These are phyloP conservation scores for Agonopterix arenella DNA, from an alignment of 2,888 invertebrate genomes.

Conservation along the genomic window DNA sequence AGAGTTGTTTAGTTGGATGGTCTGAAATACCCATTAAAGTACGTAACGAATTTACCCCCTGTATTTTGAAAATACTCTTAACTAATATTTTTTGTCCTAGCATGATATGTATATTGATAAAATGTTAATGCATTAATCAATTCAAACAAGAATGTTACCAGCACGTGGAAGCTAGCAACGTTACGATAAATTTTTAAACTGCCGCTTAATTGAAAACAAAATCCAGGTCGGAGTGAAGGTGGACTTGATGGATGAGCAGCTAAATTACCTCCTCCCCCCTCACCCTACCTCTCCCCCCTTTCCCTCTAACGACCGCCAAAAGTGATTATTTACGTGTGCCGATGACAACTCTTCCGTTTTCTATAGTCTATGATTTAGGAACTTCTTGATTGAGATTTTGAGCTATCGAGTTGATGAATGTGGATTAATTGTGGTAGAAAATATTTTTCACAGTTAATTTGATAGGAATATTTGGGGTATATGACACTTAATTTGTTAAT, in stretches of 20 bases:
- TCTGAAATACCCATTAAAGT: too few relatives aligned
- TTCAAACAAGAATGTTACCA: too few relatives aligned
- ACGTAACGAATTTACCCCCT: too few relatives aligned
- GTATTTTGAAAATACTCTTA: too few relatives aligned
- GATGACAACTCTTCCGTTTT: conserved; percentile 68
- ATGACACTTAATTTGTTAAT: too few relatives aligned
- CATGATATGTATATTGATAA: too few relatives aligned
- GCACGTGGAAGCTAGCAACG: conserved; percentile 5
- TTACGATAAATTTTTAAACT: conserved; percentile 27
- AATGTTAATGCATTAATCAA: too few relatives aligned
- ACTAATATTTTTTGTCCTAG: too few relatives aligned
- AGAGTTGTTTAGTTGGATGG: too few relatives aligned
- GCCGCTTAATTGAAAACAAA: conserved; percentile 50
- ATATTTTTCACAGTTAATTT: too few relatives aligned
- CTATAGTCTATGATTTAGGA: conserved; percentile 45
- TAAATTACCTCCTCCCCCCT: conserved; percentile 46
- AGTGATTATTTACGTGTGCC: conserved; percentile 60
- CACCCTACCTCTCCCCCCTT: conserved; percentile 20
- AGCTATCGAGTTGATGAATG: background rate
- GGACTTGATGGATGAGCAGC: conserved; percentile 62
- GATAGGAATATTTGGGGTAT: too few relatives aligned
- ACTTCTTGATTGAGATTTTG: conserved; percentile 38
- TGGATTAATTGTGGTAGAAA: too few relatives aligned
- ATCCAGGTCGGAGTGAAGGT: conserved; percentile 55
- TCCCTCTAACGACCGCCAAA: conserved; percentile 51